Evolutionary conservation across 2,888 invertebrate genomes (phyloP).

Genomic region (Tetheella fluctuosa): DNA sequence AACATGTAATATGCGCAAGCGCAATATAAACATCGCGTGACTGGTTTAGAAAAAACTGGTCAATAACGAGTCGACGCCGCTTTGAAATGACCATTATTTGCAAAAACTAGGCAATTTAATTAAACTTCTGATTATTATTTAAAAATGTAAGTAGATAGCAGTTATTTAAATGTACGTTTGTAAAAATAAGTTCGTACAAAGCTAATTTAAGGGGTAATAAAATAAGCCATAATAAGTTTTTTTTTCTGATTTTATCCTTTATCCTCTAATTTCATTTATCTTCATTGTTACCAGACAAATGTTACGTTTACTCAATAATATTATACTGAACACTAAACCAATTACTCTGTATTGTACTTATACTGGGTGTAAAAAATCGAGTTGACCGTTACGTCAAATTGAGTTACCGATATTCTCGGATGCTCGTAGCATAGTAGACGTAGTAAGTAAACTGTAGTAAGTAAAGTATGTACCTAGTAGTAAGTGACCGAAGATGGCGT

Average conservation of each 20-base stretch:
- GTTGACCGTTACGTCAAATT: slow-evolving; percentile 33
- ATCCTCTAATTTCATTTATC: no score
- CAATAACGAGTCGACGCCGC: not conserved
- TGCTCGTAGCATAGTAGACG: slow-evolving; percentile 26
- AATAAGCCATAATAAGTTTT: no score
- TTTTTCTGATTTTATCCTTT: no score
- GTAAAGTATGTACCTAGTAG: no score
- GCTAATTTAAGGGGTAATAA: no score
- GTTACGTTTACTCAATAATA: no score
- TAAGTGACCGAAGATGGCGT: slow-evolving; percentile 34
- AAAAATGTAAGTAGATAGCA: not conserved
- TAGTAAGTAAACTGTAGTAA: slow-evolving; percentile 27
- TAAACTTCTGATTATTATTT: not conserved
- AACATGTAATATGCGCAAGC: not conserved
- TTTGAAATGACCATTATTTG: not conserved
- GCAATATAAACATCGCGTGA: slow-evolving; percentile 4
- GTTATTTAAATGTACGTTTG: no score
- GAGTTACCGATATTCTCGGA: slow-evolving; percentile 32
- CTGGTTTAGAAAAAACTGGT: not conserved
- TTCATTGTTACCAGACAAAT: no score
- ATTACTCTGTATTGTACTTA: no score
- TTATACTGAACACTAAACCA: no score
- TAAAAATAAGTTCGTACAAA: no score
- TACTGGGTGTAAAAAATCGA: no score
- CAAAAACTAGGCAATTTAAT: not conserved